phyloP scores from a whole-genome alignment of 1,140 invertebrate species.

The Cepaea nemoralis region DNA sequence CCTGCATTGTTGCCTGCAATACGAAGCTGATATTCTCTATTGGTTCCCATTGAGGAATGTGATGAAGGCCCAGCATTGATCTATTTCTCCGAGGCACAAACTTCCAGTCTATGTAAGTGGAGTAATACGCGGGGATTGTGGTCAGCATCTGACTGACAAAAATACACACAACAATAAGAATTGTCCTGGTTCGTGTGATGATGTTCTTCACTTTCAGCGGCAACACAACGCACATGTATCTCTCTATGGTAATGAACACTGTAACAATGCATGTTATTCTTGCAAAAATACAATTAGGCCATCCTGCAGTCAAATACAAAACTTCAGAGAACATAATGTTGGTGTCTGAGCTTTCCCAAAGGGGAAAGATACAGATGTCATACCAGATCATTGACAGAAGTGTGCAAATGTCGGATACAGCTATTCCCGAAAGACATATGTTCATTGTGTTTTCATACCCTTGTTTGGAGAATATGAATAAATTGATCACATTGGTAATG shows the following conservation, averaged over 20 bases:
- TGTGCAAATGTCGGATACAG: background rate
- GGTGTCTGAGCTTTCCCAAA: too few relatives aligned
- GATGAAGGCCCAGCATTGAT: background rate
- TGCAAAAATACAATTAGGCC: background rate
- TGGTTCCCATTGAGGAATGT: background rate
- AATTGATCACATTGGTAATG: too few relatives aligned
- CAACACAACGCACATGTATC: conserved; percentile 12
- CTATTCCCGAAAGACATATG: background rate
- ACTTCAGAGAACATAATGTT: background rate
- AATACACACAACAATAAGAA: background rate
- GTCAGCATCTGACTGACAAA: background rate
- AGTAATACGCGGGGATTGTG: background rate
- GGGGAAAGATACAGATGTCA: background rate
- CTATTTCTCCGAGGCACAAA: background rate
- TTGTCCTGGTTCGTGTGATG: background rate
- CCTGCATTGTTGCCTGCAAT: background rate
- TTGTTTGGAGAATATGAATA: background rate
- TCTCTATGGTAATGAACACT: conserved; percentile 16
- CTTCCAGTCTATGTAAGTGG: conserved; percentile 6
- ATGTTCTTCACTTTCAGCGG: conserved; percentile 13
- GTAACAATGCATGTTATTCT: conserved; percentile 22
- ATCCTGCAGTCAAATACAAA: background rate
- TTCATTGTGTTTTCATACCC: background rate
- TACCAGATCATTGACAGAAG: background rate
- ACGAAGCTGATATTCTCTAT: background rate